Evolutionary conservation across 2,888 invertebrate species (phyloP).

Genomic region (Bombylius discolor): DNA sequence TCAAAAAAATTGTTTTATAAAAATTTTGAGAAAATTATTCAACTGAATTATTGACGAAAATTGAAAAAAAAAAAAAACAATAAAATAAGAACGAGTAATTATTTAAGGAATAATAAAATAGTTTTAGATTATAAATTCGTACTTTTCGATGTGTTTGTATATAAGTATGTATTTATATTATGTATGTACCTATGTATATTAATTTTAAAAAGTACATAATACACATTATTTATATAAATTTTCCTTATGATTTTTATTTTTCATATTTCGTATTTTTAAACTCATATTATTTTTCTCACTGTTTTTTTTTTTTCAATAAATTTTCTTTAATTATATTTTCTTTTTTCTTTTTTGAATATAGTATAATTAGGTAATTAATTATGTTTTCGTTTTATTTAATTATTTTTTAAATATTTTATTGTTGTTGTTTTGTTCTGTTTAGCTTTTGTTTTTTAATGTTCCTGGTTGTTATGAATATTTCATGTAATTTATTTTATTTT

Average conservation of each 20-base stretch:
- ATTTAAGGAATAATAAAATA: not conserved
- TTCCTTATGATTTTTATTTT: not conserved
- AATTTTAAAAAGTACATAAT: not conserved
- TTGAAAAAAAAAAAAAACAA: no score
- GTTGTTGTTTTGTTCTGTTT: no score
- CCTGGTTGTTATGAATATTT: no score
- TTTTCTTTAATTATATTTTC: not conserved
- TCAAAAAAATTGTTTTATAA: not conserved
- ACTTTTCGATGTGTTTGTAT: conserved; percentile 11
- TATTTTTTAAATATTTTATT: no score
- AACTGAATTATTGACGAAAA: no score
- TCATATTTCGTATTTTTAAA: not conserved
- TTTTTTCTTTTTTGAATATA: no score
- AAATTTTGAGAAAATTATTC: not conserved
- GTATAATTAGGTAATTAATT: no score
- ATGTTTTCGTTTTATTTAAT: no score
- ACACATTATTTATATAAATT: not conserved
- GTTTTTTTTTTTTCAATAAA: not conserved
- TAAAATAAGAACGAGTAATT: no score
- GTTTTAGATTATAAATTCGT: conserved; percentile 8
- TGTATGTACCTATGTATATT: not conserved
- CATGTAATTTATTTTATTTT: no score
- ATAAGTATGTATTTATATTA: not conserved
- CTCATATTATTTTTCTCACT: not conserved
- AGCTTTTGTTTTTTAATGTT: no score